Percentiles rank a stretch among this genome's conserved stretches.
Conservation (phyloP, 2,888 invertebrate genomes). For the Abscondita cerata region DNA sequence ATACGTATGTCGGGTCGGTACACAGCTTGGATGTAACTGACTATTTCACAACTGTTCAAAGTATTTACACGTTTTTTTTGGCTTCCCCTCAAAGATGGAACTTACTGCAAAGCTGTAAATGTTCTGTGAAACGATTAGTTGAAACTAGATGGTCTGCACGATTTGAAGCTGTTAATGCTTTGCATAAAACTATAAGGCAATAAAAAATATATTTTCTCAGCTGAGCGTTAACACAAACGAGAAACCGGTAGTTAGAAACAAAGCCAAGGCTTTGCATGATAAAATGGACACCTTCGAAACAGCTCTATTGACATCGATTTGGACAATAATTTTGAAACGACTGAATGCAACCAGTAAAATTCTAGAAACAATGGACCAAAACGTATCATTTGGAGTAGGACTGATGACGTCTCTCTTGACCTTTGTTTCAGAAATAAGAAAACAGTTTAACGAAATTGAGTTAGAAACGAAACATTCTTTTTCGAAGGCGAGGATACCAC, state of each 20-base stretch:
- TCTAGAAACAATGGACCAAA: not conserved
- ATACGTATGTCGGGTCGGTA: too few relatives aligned
- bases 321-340: too few relatives aligned
- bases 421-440: not conserved
- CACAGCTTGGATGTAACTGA: too few relatives aligned
- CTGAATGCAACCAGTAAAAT: not conserved
- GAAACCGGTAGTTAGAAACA: not conserved
- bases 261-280: not conserved
- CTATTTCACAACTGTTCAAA: too few relatives aligned
- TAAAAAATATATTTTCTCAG: not conserved
- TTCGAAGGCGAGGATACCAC: not conserved
- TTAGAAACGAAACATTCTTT: not conserved
- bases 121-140: not conserved
- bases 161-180: not conserved
- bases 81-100: too few relatives aligned
- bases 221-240: not conserved
- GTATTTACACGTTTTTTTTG: too few relatives aligned
- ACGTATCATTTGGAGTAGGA: not conserved
- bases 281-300: not conserved
- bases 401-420: not conserved
- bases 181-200: not conserved
- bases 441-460: too few relatives aligned
- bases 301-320: too few relatives aligned
- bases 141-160: slow-evolving; percentile 1
- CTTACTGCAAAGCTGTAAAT: not conserved